Percentiles rank a stretch among this genome's conserved stretches.
Evolutionary conservation across 1,140 invertebrate genomes (phyloP).

Genomic region (Archegozetes longisetosus): DNA sequence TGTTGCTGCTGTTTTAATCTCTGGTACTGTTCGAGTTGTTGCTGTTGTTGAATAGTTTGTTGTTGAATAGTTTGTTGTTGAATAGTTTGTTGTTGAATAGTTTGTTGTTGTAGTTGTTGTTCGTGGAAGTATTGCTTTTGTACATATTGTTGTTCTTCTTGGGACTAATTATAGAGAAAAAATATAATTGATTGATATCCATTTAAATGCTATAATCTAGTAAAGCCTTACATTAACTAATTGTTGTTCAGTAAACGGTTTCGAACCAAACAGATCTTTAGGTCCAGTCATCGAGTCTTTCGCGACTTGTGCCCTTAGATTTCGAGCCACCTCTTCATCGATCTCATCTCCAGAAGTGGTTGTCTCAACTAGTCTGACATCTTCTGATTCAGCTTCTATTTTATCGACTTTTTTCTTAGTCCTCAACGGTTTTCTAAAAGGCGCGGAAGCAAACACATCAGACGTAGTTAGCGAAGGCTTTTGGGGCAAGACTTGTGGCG

Average conservation of each 20-base stretch:
- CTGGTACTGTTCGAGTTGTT: neutral
- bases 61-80: neutral
- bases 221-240: neutral
- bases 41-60: neutral
- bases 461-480: neutral
- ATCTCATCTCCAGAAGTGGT: constrained; percentile 7
- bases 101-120: neutral
- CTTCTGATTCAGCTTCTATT: neutral
- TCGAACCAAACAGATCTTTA: constrained; percentile 17
- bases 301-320: constrained; percentile 11
- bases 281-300: constrained; percentile 1
- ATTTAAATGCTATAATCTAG: neutral
- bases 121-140: neutral
- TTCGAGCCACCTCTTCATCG: constrained; percentile 15
- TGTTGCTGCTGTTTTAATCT: neutral
- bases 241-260: constrained; percentile 13
- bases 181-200: neutral
- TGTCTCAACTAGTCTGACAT: neutral
- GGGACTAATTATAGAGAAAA: neutral
- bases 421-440: neutral
- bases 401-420: neutral
- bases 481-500: neutral
- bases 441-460: neutral
- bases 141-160: neutral
- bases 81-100: neutral